These are phyloP conservation scores for Nasonovia ribisnigri DNA, from an alignment of 2,888 invertebrate genomes.

Conservation along the genomic window DNA sequence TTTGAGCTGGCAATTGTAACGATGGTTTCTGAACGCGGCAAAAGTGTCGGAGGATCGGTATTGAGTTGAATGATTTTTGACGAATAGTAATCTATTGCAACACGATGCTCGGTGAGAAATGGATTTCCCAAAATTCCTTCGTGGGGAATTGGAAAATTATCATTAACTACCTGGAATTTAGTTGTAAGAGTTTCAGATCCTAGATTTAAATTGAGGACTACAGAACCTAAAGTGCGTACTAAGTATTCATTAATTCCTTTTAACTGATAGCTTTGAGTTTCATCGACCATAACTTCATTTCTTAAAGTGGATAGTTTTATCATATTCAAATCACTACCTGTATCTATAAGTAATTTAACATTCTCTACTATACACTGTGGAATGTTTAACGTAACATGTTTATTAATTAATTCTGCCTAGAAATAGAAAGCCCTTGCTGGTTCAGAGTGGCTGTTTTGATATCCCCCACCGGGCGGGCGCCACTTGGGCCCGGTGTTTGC, in stretches of 20 bases:
- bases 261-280: neutral
- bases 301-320: conserved; percentile 25
- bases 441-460: too few species aligned
- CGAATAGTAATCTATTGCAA: neutral
- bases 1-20: neutral
- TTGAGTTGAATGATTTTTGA: neutral
- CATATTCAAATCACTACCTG: conserved; percentile 13
- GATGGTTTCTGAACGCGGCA: neutral
- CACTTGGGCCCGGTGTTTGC: too few species aligned
- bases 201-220: neutral
- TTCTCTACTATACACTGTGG: too few species aligned
- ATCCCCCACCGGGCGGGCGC: too few species aligned
- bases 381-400: too few species aligned
- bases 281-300: too few species aligned
- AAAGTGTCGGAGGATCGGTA: neutral
- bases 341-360: neutral
- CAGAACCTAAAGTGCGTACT: too few species aligned
- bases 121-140: neutral
- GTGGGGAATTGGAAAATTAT: neutral
- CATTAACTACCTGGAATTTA: neutral
- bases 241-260: conserved; percentile 6
- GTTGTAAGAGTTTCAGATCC: neutral
- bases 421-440: too few species aligned
- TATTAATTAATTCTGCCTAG: too few species aligned
- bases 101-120: neutral